Conservation (phyloP, 2,113 vertebrate genomes). For the Theristicus caerulescens region DNA sequence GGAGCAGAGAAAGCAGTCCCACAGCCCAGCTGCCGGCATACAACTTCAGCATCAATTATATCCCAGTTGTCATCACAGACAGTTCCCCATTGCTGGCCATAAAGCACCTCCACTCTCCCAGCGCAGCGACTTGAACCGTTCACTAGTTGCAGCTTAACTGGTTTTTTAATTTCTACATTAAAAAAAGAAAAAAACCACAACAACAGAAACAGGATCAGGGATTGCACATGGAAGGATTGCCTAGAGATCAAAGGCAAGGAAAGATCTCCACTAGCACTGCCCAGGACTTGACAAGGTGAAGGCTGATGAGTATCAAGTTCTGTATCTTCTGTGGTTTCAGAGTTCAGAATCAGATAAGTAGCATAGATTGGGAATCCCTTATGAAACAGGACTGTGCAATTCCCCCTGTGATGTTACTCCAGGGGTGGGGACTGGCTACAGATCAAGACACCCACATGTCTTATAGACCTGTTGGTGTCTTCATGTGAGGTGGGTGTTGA, state of each 20-base stretch:
- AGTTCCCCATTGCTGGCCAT: conserved; percentile 58
- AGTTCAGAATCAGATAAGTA: not conserved
- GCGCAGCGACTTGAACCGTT: conserved; percentile 57
- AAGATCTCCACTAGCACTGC: not conserved
- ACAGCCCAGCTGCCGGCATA: conserved; percentile 66
- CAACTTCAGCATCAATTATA: conserved; percentile 26
- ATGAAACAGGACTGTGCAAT: not conserved
- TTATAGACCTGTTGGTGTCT: not conserved
- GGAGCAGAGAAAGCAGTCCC: conserved; percentile 31
- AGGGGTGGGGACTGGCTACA: not conserved
- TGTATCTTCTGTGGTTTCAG: not conserved
- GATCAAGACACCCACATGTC: not conserved
- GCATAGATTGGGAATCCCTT: not conserved
- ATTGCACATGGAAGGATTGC: not conserved
- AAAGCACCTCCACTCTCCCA: conserved; percentile 70
- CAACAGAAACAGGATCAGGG: not conserved
- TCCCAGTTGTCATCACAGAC: conserved; percentile 73
- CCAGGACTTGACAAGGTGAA: not conserved
- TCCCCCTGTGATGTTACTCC: not conserved
- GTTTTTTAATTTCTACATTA: not conserved
- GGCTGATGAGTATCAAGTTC: not conserved
- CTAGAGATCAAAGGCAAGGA: not conserved
- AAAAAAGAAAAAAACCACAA: not conserved
- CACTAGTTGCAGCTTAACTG: conserved; percentile 44
- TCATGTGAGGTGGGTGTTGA: not conserved